Base-by-base conservation (phyloP, 2,888 invertebrate species). In the Drosophila quinaria region DNA sequence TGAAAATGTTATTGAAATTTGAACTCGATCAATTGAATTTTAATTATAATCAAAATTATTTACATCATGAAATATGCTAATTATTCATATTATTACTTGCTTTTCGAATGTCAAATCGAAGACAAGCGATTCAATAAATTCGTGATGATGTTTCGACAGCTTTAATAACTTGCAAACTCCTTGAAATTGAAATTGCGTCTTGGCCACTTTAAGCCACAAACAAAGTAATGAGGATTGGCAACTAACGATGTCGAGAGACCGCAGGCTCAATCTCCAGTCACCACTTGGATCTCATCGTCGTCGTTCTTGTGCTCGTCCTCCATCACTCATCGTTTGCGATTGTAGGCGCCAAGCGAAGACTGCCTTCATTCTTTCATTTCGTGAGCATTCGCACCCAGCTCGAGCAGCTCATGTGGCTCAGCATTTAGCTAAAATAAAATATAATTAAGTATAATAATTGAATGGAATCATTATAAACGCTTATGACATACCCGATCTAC, bases 361-460 rank as follows among this genome's bases (percentile, higher is more conserved):
- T 79, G 81, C 78, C 81, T 92, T 92, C 92, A 93, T 90, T 93
- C 92, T 73, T 93, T 93, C 69, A 87, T 81, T 62, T 92, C 92
- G 55, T 92, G 91, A 35, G 91, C 92, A 89, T 92, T 92, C 55
- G 92, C 78, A 37, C 94, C 94, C 52, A 95, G 90, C 85, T 96
- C 96, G 58, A 95, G 94, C 50, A 96, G 94, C 91, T 96, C 96
- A 81, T 95, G 95, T 4, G 95, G 94, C 56, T 95, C 92, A n/a
- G 94, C 94, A 35, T 89, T 88, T 33, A 93, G 93, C 81, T 92
- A 19, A 25, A 17, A 1, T 11, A 37, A 10, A 29, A 47, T 10
- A 25, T 6, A 4, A 31, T 17, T 4, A 8, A 1, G 11, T 5
- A n/a, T 31, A 2, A 33, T 25, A 22, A 8, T 15, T 29, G 6